Evolutionary conservation across 2,888 invertebrate genomes (phyloP).

Genomic region (Leucophenga montana): DNA sequence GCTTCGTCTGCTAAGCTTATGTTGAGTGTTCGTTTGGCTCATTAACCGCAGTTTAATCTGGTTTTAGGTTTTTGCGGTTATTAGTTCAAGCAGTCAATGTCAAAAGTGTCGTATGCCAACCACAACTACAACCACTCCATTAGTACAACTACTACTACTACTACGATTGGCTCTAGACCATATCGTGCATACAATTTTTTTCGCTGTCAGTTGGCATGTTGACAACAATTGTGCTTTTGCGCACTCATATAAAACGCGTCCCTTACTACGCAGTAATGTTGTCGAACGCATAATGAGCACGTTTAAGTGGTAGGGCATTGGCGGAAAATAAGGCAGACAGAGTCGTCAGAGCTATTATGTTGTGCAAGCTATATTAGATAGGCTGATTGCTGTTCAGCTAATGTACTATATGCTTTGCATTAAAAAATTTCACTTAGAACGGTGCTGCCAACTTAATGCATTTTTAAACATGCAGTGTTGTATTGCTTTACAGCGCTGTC

Average conservation of each 20-base stretch:
- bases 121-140: too few relatives aligned
- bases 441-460: too few relatives aligned
- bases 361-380: slow-evolving; percentile 30
- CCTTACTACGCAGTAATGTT: slow-evolving; percentile 19
- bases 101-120: slow-evolving; percentile 16
- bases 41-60: slow-evolving; percentile 65
- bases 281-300: too few relatives aligned
- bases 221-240: slow-evolving; percentile 21
- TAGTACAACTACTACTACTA: neutral
- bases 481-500: too few relatives aligned
- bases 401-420: too few relatives aligned
- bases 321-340: too few relatives aligned
- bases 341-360: too few relatives aligned
- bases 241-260: slow-evolving; percentile 46
- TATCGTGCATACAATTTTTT: too few relatives aligned
- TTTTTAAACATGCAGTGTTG: neutral
- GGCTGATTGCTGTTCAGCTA: too few relatives aligned
- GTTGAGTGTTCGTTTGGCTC: slow-evolving; percentile 40
- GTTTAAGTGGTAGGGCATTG: too few relatives aligned
- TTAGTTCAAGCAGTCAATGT: slow-evolving; percentile 57
- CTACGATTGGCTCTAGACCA: neutral
- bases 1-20: neutral
- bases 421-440: too few relatives aligned
- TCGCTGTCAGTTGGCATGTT: neutral
- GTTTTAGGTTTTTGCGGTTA: slow-evolving; percentile 55